Conservation (phyloP, 2,888 invertebrate genomes). For the Troides oblongomaculatus region DNA sequence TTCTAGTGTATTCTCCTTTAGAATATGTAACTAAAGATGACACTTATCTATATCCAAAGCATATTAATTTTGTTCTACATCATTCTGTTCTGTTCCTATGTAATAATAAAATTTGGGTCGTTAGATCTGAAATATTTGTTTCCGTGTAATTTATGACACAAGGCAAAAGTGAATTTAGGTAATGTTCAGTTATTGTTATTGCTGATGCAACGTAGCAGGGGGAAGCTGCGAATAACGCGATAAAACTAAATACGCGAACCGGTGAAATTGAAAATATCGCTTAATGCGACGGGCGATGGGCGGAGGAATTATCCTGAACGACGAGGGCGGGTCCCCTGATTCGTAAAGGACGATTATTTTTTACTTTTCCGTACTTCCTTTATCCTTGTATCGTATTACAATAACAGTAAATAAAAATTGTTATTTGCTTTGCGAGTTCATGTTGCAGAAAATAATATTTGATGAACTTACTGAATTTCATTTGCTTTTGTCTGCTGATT, state of each 20-base stretch:
- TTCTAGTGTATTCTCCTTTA: no score
- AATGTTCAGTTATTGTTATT: conserved; percentile 18
- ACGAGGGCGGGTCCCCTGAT: conserved; percentile 19
- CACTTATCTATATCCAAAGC: no score
- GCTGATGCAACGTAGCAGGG: conserved; percentile 40
- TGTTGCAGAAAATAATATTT: conserved; percentile 16
- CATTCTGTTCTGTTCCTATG: no score
- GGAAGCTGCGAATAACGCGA: conserved; percentile 59
- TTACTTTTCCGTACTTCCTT: conserved; percentile 15
- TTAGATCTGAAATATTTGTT: conserved; percentile 1
- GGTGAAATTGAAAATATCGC: conserved; percentile 32
- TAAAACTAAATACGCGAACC: conserved; percentile 45
- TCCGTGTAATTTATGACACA: conserved; percentile 5
- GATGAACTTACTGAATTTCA: background rate
- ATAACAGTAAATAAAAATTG: conserved; percentile 20
- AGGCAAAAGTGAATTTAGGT: conserved; percentile 7
- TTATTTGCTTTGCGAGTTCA: conserved; percentile 11
- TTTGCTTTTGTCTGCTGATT: background rate
- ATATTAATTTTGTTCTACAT: no score
- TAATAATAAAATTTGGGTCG: no score
- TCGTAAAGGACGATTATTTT: conserved; percentile 19
- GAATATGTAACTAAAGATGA: no score
- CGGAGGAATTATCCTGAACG: conserved; percentile 25
- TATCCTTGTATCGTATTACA: conserved; percentile 18
- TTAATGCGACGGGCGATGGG: conserved; percentile 22